Percentiles rank a stretch among this genome's conserved stretches.
These are phyloP conservation scores for Watsonalla binaria DNA, from an alignment of 2,888 invertebrate genomes.

Conservation along the genomic window DNA sequence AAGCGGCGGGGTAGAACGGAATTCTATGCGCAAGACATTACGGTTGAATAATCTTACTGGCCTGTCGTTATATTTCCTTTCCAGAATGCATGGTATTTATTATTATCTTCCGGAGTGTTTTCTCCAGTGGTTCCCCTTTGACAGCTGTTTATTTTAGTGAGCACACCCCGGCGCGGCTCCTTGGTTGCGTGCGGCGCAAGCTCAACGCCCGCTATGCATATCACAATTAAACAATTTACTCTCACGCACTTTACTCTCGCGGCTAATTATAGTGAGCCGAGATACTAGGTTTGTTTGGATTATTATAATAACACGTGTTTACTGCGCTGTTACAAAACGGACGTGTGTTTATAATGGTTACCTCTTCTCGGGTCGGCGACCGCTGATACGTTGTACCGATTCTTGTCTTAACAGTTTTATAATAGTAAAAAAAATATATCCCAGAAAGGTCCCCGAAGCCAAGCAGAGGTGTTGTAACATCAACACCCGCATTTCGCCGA, in stretches of 20 bases:
- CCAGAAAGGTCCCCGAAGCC: too few relatives aligned
- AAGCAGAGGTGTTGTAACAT: too few relatives aligned
- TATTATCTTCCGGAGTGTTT: conserved; percentile 42
- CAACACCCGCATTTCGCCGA: too few relatives aligned
- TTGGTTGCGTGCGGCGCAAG: conserved; percentile 41
- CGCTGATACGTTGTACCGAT: not conserved
- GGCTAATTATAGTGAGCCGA: conserved; percentile 45
- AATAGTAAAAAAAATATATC: too few relatives aligned
- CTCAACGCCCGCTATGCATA: conserved; percentile 45
- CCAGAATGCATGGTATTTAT: conserved; percentile 27
- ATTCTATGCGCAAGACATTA: too few relatives aligned
- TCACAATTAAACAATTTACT: conserved; percentile 67
- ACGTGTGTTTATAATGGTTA: conserved; percentile 11
- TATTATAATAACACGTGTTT: conserved; percentile 41
- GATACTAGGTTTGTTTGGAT: conserved; percentile 43
- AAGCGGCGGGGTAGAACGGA: too few relatives aligned
- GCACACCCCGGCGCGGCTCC: conserved; percentile 20
- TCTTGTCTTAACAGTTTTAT: too few relatives aligned
- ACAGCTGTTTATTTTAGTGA: conserved; percentile 50
- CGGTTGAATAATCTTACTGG: too few relatives aligned
- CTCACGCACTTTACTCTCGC: conserved; percentile 61
- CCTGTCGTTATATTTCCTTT: conserved; percentile 38
- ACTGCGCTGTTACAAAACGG: conserved; percentile 19
- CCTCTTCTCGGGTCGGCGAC: not conserved
- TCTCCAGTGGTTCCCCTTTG: conserved; percentile 30